These are phyloP conservation scores for Astyanax mexicanus DNA, from an alignment of 2,797 vertebrate genomes.

Conservation along the genomic window DNA sequence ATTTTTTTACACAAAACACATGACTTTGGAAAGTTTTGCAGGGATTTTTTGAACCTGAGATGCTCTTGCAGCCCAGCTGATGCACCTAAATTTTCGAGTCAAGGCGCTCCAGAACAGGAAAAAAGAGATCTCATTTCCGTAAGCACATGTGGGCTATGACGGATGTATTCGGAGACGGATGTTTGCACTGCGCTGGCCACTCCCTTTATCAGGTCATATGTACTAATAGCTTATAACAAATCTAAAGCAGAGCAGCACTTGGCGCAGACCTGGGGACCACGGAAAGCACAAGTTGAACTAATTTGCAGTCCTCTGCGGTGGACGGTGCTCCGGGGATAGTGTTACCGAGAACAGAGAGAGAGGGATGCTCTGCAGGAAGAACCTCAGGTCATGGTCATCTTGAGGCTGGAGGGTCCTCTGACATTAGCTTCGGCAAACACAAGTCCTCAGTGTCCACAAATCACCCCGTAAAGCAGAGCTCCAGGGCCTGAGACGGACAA, in stretches of 20 bases:
- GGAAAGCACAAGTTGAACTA: constrained; percentile 59
- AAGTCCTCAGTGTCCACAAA: constrained; percentile 37
- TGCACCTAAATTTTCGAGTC: constrained; percentile 59
- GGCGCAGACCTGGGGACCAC: constrained; percentile 60
- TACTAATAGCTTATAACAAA: constrained; percentile 74
- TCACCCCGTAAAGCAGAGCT: constrained; percentile 25
- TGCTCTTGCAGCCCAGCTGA: constrained; percentile 37
- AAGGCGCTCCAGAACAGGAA: constrained; percentile 52
- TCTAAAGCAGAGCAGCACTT: constrained; percentile 76
- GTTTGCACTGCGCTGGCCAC: constrained; percentile 70
- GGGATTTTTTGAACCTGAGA: constrained; percentile 56
- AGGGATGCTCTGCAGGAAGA: constrained; percentile 49
- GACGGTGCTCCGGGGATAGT: constrained; percentile 53
- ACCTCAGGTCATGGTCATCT: constrained; percentile 50
- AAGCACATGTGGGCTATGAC: constrained; percentile 70
- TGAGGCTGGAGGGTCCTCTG: constrained; percentile 54
- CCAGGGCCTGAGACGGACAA: constrained; percentile 37
- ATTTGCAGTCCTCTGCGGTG: constrained; percentile 59
- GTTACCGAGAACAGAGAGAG: constrained; percentile 58
- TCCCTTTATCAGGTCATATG: constrained; percentile 74
- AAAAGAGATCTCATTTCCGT: constrained; percentile 66
- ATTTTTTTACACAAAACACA: constrained; percentile 53
- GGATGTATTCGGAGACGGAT: constrained; percentile 71
- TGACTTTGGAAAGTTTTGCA: constrained; percentile 49
- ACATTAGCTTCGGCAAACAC: constrained; percentile 31